A percentile compares a stretch with the other conserved stretches of the same genome.
Conservation (phyloP, 2,888 invertebrate genomes). For the Antheraea assamensis region DNA sequence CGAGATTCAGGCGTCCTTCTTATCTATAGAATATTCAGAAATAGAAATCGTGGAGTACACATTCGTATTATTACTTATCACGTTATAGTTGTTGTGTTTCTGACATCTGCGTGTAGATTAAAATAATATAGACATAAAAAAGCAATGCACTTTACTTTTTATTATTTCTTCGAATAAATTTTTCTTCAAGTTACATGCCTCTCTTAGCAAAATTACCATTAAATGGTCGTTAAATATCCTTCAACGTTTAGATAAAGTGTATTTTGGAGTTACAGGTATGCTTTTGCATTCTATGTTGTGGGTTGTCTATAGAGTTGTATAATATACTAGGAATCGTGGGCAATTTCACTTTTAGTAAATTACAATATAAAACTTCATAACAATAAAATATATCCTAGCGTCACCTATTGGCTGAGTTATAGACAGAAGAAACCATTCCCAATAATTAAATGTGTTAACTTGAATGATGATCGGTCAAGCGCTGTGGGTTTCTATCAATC, state of each 20-base stretch:
- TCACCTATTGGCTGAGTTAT: background rate
- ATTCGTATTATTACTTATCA: too few relatives aligned
- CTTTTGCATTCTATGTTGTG: background rate
- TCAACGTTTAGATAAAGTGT: background rate
- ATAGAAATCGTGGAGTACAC: background rate
- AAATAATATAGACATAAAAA: background rate
- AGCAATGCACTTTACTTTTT: too few relatives aligned
- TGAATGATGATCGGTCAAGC: background rate
- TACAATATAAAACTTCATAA: too few relatives aligned
- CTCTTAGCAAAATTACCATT: background rate
- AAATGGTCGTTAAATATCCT: background rate
- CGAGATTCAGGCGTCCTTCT: too few relatives aligned
- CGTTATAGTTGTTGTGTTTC: too few relatives aligned
- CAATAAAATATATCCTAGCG: background rate
- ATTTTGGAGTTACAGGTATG: background rate
- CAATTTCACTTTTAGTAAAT: too few relatives aligned
- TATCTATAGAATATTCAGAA: background rate
- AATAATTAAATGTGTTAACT: background rate
- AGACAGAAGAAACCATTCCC: too few relatives aligned
- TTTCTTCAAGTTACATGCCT: background rate
- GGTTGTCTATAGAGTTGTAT: background rate
- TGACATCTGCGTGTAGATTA: too few relatives aligned
- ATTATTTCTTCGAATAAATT: background rate
- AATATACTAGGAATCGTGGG: too few relatives aligned
- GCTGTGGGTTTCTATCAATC: too few relatives aligned